Base-by-base conservation (phyloP, 2,888 invertebrate species). In the Meliscaeva auricollis region DNA sequence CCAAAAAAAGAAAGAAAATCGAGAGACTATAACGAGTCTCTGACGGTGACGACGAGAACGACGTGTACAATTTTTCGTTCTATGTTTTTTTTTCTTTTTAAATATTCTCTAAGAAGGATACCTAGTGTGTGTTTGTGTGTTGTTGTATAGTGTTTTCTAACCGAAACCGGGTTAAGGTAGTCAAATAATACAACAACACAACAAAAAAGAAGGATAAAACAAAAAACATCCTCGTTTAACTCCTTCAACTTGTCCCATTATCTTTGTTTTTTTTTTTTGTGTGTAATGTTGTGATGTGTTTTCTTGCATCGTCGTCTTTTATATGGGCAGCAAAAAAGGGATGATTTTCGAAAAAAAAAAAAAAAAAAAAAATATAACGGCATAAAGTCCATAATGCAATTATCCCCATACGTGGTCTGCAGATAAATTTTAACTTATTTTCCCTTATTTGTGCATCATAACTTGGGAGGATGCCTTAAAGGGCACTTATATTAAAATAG, bases 381-480 rank as follows among this genome's bases (percentile, higher is more conserved):
- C 50, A 69, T 79, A 70, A 75, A 74, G 70, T 79, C 74, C 70
- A 70, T 64, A 75, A 80, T 80, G 80, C 80, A 84, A 84, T 84
- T 84, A 84, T 80, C 66, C 60, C 22, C 66, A 70, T 84, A 84
- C 84, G 84, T 84, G 84, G 84, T 76, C 75, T 80, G 84, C 74
- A 76, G 66, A 84, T 84, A 80, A 75, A 84, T 80, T 72, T 41
- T n/a, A n/a, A 68, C 22, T 66, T 66, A 15, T 64, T 5, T 48
- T 32, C 48, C 38, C 32, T 20, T 48, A 32, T 41, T 50, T 66
- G 66, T 66, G 66, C 50, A 66, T 50, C 9, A 46, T 46, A 46
- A 17, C 7, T 13, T 7, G 54, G 13, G 17, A 0, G n/a, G 7
- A 58, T 20, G 58, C 20, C 30, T 30, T 2, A 26, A 46, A 62